These are phyloP conservation scores for Rafetus swinhoei DNA, from an alignment of 2,113 vertebrate species.

Conservation along the genomic window DNA sequence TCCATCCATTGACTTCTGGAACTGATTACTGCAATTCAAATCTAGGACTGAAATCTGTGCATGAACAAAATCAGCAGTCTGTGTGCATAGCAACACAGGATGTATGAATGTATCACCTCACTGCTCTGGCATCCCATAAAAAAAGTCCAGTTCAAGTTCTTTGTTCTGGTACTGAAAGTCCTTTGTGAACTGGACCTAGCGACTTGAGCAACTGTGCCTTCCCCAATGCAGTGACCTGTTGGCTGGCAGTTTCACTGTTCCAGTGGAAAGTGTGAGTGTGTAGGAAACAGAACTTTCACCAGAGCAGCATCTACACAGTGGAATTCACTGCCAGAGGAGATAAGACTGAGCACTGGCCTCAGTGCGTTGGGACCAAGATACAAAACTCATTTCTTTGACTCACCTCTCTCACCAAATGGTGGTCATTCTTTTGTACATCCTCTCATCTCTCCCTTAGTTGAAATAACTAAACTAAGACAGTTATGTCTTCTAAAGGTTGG, in stretches of 20 bases:
- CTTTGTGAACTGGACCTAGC: background rate
- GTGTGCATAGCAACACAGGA: background rate
- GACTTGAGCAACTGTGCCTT: background rate
- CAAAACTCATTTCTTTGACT: fast-evolving
- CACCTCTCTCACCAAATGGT: background rate
- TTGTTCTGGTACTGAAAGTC: background rate
- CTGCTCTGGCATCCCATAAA: background rate
- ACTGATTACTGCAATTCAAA: background rate
- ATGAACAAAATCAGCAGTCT: background rate
- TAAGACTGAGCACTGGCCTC: background rate
- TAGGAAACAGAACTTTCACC: background rate
- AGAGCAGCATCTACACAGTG: background rate
- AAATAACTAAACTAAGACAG: background rate
- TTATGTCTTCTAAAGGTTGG: background rate
- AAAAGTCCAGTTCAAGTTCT: background rate
- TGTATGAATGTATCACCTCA: background rate
- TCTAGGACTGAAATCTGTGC: background rate
- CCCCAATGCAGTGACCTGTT: background rate
- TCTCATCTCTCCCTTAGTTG: background rate
- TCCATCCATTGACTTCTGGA: background rate
- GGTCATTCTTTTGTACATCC: background rate
- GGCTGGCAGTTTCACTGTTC: too few species aligned
- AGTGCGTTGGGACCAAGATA: background rate
- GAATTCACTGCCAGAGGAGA: background rate
- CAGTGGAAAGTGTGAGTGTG: background rate